Evolutionary conservation across 2,888 invertebrate species (phyloP), one percentile per base, ranked within the genome.

Genomic region (Hemistola chrysoprasaria): DNA sequence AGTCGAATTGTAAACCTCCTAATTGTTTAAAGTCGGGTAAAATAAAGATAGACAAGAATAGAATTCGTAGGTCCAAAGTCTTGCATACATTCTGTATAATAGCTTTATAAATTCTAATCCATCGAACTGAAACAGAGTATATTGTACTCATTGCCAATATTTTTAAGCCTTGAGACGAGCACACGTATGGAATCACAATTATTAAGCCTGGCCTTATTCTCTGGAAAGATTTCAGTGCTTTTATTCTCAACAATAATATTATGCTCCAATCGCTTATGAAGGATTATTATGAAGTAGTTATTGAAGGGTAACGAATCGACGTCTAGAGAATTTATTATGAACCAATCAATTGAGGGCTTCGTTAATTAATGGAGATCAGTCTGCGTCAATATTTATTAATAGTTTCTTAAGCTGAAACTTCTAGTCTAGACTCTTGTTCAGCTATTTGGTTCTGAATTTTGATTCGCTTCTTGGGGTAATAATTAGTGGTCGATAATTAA

Each of bases 141-240:
- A 34, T 20, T 25, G 26, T 22, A 40, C 28, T 26, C 21, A 21
- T 8, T 30, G 65, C 70, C 74, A 74, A 75, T 74, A 76, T 77
- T 75, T 76, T 67, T 66, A 61, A 72, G 60, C 65, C 59, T 49
- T 61, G 59, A 64, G 62, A 62, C 59, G 53, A 62, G 52, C 52
- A 70, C 72, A 66, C 62, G 71, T 50, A 47, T 56, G 60, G 75
- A 73, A 76, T 77, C 62, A 53, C 57, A 71, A 76, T 67, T 60
- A 65, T 60, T 54, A 55, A 50, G 56, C 55, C 61, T 56, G 59
- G 58, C 62, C 51, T 50, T 50, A 43, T 32, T 35, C 39, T 43
- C 27, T 46, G 36, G 21, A 36, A 36, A 38, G 46, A 47, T 54
- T 52, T 45, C 38, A 41, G 24, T 8, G 31, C 10, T 40, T 38